Base-by-base conservation (phyloP, 2,797 vertebrate species). In the Anguilla obscura region DNA sequence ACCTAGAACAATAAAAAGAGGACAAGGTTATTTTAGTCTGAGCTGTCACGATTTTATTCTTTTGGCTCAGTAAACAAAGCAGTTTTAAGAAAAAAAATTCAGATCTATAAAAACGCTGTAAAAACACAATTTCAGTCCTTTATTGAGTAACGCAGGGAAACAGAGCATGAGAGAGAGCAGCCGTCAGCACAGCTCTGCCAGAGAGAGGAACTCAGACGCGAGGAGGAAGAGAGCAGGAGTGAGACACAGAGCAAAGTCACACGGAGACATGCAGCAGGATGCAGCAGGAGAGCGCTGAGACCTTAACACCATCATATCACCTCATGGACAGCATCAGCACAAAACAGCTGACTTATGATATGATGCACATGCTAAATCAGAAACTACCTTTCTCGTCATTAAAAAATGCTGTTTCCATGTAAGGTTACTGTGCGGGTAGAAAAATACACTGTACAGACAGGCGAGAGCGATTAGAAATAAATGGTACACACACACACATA, bases 1-100 rank as follows among this genome's bases (percentile, higher is more conserved):
- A 85, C 54, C 84, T 88, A 54, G 87, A 56, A 85, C 54, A 84
- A 58, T 79, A 84, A 85, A 88, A 85, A 63, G 83, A 84, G 56
- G 33, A 66, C 80, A 87, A 69, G 0, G 60, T 84, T 84, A 63
- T 87, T 84, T 83, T 87, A 33, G 60, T 69, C 71, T 60, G 80
- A 36, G 14, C 74, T 40, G 48, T 56, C 71, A 27, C 71, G 36
- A 40, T 69, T 69, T 82, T 87, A 84, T 87, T 54, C 18, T 71
- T 21, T 82, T 87, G 87, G 83, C 84, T 85, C 7, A 2, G 7
- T 30, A 2, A 27, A n/a, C 8, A 1, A 4, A 40, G 63, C 21
- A 5, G 30, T 60, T 56, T 45, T 45, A 45, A 40, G 2, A 40
- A 40, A 40, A 40, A 40, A 45, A n/a, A 36, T 79, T 50, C 66